Evolutionary conservation across 2,888 invertebrate genomes (phyloP), one percentile per base, ranked within the genome.

Genomic region (Brachyopa scutellaris): DNA sequence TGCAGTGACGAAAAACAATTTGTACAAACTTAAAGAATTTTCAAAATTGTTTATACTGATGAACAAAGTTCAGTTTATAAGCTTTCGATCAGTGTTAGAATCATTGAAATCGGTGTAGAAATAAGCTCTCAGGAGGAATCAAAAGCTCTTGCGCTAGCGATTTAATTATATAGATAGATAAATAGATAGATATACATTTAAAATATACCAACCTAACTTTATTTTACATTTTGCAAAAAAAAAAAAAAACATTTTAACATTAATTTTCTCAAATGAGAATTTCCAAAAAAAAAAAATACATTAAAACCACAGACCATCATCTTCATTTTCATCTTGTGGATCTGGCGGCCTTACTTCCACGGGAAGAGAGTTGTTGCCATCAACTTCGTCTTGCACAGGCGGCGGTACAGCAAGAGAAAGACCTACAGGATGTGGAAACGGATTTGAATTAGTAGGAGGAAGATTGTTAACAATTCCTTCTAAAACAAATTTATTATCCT

Each of bases 401-500:
- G 38, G 38, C n/a, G 38, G 55, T 26, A 26, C 26, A 26, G 26
- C 26, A 0, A 42, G 9, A 13, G 33, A 8, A 5, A 26, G 4
- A 26, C 3, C 26, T 26, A 6, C n/a, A 17, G 40, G n/a, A 29
- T 26, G 31, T 7, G 31, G 36, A 4, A 15, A n/a, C 1, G 26
- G 4, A 11, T 6, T 6, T 26, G 26, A 26, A 6, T 3, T n/a
- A n/a, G 21, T 13, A 40, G 38, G 13, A 6, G 59, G 40, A 2
- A 40, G 21, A 9, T 2, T 7, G 31, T 47, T 77, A 23, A 5
- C 40, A 38, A 70, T 38, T 3, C 84, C 74, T 59, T 87, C 74
- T 42, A 85, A 45, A 13, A 76, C 57, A 84, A 85, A 84, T 70
- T 85, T 84, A 21, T 51, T 86, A 8, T 88, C 87, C 11, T 89